Evolutionary conservation across 2,888 invertebrate species (phyloP).

Genomic region (Automeris io): DNA sequence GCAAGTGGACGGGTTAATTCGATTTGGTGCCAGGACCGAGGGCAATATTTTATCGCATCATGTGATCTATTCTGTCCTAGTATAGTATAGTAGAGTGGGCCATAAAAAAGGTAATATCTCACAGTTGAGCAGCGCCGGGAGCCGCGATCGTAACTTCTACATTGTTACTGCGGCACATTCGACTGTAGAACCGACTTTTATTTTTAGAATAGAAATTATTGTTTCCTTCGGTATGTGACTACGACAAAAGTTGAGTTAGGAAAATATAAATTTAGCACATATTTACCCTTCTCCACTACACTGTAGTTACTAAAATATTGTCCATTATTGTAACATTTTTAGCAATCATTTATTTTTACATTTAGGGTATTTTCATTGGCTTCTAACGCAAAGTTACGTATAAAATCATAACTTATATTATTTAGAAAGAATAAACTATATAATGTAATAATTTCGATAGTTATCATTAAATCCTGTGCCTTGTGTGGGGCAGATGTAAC

Average conservation of each 20-base stretch:
- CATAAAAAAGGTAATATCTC: constrained; percentile 77
- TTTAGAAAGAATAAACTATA: too few relatives aligned
- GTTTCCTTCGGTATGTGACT: constrained; percentile 27
- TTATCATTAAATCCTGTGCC: too few relatives aligned
- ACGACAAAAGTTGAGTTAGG: constrained; percentile 5
- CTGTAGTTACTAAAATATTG: background rate
- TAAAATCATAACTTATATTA: too few relatives aligned
- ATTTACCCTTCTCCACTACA: background rate
- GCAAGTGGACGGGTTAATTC: constrained; percentile 77
- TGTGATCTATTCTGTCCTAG: constrained; percentile 75
- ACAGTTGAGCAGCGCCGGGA: constrained; percentile 70
- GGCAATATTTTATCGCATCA: constrained; percentile 76
- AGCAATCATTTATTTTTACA: too few relatives aligned
- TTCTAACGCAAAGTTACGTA: too few relatives aligned
- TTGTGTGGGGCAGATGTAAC: too few relatives aligned
- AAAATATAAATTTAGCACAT: background rate
- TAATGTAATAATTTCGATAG: too few relatives aligned
- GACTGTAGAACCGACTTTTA: constrained; percentile 56
- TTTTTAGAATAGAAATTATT: constrained; percentile 53
- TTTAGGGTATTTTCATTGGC: too few relatives aligned
- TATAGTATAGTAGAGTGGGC: constrained; percentile 73
- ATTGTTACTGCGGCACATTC: constrained; percentile 67
- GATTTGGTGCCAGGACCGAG: constrained; percentile 67
- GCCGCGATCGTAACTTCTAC: constrained; percentile 73
- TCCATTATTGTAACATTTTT: too few relatives aligned